These are phyloP conservation scores for Paramisgurnus dabryanus DNA, from an alignment of 2,113 vertebrate genomes.

Conservation along the genomic window DNA sequence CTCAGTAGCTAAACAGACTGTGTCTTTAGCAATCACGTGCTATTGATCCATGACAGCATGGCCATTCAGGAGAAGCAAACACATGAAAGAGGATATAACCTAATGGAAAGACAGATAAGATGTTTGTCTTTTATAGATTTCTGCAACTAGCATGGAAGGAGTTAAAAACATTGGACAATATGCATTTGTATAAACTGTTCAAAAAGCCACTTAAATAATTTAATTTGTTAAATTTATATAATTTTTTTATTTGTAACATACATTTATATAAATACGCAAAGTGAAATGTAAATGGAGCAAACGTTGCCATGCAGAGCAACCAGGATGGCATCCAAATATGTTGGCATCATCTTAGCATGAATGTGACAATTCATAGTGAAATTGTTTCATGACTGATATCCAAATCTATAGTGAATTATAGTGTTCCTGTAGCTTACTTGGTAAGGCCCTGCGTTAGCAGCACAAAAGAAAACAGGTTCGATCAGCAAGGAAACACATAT, in stretches of 20 bases:
- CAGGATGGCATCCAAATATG: too few relatives aligned
- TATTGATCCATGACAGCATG: conserved; percentile 41
- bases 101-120: not conserved
- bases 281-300: too few relatives aligned
- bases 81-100: conserved; percentile 4
- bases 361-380: not conserved
- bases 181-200: not conserved
- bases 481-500: too few relatives aligned
- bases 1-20: not conserved
- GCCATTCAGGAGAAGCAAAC: conserved; percentile 19
- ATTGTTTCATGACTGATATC: not conserved
- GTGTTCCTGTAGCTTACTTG: too few relatives aligned
- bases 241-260: too few relatives aligned
- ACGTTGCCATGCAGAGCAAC: too few relatives aligned
- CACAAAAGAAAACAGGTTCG: too few relatives aligned
- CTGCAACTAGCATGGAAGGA: not conserved
- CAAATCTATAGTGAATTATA: not conserved
- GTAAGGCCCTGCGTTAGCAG: too few relatives aligned
- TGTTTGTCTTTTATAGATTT: not conserved
- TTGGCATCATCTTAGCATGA: not conserved
- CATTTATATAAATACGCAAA: too few relatives aligned
- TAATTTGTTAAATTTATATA: too few relatives aligned
- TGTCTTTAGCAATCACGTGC: conserved; percentile 21
- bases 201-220: too few relatives aligned
- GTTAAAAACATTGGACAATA: not conserved